Conservation (phyloP, 2,888 invertebrate genomes). For the Tolmerus cingulatus region DNA sequence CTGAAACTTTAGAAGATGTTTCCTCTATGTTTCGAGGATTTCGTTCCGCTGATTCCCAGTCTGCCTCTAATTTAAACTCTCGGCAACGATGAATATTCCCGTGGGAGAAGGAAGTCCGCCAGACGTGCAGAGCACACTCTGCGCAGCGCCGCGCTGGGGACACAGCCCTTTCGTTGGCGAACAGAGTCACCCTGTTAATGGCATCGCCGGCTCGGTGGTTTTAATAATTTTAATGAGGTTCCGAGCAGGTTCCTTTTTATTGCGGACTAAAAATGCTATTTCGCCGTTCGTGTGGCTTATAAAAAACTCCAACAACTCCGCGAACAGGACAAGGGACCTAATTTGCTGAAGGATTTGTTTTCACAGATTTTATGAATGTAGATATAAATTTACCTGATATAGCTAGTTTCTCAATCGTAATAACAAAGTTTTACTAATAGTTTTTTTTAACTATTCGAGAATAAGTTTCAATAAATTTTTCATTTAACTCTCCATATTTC, state of each 20-base stretch:
- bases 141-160: background rate
- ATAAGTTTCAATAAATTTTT: too few relatives aligned
- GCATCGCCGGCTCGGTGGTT: background rate
- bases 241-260: background rate
- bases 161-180: background rate
- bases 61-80: slow-evolving; percentile 9
- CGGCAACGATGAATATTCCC: background rate
- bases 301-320: background rate
- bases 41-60: background rate
- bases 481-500: too few relatives aligned
- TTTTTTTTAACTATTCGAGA: too few relatives aligned
- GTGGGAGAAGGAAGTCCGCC: background rate
- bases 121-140: background rate
- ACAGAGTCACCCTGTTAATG: background rate
- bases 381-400: background rate
- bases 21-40: background rate
- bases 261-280: background rate
- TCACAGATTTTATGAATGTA: background rate
- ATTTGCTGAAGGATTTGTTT: background rate
- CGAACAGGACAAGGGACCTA: background rate
- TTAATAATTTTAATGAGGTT: slow-evolving; percentile 8
- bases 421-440: background rate
- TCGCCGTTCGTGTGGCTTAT: background rate
- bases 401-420: background rate
- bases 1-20: background rate